These are phyloP conservation scores for Myotis findleyi DNA, from an alignment of 2,797 vertebrate species.

Conservation along the genomic window DNA sequence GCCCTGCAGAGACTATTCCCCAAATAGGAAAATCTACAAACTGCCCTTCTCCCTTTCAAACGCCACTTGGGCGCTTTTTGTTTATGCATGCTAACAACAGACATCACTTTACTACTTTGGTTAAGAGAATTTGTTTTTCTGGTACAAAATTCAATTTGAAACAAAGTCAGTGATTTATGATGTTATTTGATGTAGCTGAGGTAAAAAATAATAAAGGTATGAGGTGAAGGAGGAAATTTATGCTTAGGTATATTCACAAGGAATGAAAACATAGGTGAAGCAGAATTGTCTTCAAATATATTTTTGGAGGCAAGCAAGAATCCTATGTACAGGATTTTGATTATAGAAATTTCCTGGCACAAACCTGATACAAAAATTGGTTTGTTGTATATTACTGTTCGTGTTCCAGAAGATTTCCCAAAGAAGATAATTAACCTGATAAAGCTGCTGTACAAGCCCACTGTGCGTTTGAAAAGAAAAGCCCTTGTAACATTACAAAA, in stretches of 20 bases:
- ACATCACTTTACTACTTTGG: not conserved
- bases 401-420: conserved; percentile 52
- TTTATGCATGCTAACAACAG: not conserved
- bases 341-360: conserved; percentile 66
- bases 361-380: conserved; percentile 49
- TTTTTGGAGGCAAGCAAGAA: conserved; percentile 49
- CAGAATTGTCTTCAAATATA: conserved; percentile 59
- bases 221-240: conserved; percentile 53
- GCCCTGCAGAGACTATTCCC: not conserved
- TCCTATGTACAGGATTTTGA: conserved; percentile 56
- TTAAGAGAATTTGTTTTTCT: conserved; percentile 57
- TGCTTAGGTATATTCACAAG: conserved; percentile 52
- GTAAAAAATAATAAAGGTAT: conserved; percentile 4
- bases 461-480: conserved; percentile 61
- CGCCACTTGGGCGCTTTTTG: not conserved
- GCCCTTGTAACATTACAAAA: conserved; percentile 42
- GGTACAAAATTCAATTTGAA: conserved; percentile 66
- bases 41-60: conserved; percentile 27
- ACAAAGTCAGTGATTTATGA: conserved; percentile 53
- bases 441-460: conserved; percentile 43
- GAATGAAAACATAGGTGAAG: conserved; percentile 46
- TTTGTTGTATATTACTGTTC: conserved; percentile 60
- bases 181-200: conserved; percentile 49
- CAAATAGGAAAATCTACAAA: not conserved
- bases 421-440: conserved; percentile 71